These are phyloP conservation scores for Petrophora chlorosata DNA, from an alignment of 2,888 invertebrate species.

Conservation along the genomic window DNA sequence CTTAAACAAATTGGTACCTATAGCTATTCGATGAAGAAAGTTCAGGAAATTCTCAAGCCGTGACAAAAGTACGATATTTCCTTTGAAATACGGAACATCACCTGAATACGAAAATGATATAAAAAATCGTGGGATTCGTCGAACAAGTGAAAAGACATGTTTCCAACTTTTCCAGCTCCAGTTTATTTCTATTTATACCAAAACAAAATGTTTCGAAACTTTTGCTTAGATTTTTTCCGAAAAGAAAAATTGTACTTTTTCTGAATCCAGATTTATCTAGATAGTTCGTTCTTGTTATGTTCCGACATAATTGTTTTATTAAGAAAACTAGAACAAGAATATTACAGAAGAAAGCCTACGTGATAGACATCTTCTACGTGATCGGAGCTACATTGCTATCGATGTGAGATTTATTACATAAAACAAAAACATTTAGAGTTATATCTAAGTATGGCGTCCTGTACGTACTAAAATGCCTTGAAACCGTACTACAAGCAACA, in stretches of 20 bases:
- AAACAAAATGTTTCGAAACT: neutral
- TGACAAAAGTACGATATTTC: conserved; percentile 26
- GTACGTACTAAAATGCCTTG: too few species aligned
- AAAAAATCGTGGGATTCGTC: conserved; percentile 9
- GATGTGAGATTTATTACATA: too few species aligned
- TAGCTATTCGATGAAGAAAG: conserved; percentile 13
- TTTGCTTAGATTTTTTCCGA: neutral
- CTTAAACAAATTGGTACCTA: too few species aligned
- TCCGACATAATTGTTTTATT: neutral
- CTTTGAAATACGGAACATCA: conserved; percentile 22
- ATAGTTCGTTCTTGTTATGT: too few species aligned
- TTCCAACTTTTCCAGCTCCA: neutral
- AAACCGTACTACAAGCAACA: too few species aligned
- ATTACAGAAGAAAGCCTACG: neutral
- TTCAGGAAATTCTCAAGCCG: conserved; percentile 25
- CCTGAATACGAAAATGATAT: conserved; percentile 30
- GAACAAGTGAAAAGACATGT: conserved; percentile 10
- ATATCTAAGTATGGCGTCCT: too few species aligned
- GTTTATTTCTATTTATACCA: neutral
- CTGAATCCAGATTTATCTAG: too few species aligned
- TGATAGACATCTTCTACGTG: neutral
- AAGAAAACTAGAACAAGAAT: neutral
- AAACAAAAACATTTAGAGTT: too few species aligned
- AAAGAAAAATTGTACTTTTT: neutral
- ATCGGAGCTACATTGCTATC: too few species aligned